Base-by-base conservation (phyloP, 2,797 vertebrate genomes). In the Heteromormyrus szaboi region DNA sequence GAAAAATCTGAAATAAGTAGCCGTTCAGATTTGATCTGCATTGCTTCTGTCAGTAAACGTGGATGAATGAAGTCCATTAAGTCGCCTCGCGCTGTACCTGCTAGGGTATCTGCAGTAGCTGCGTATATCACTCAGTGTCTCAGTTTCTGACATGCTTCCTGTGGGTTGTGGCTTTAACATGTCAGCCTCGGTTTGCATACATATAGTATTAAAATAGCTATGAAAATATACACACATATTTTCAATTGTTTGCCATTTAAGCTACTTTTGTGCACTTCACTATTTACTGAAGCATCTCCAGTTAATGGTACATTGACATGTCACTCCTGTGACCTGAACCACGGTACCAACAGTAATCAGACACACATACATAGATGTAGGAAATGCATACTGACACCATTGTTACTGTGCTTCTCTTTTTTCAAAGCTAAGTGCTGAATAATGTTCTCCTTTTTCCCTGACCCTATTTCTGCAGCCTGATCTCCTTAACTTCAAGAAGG, bases 401-500 rank as follows among this genome's bases (percentile, higher is more conserved):
- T 62, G 83, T 22, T 62, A 9, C 86, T 88, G 84, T 90, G n/a
- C 90, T 11, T 59, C 72, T 85, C 54, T 33, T 88, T 93, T 41
- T 46, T 87, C 11, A 19, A 19, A 51, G 81, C n/a, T 22, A 51
- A 84, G 19, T 48, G 3, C 22, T 51, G 81, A 84, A 25, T 25
- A 14, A 59, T 19, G 48, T 37, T 88, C 7, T 72, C 25, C 89
- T 85, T 33, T 90, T 11, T 92, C 90, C 90, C 85, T 89, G 37
- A 37, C 65, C 65, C 4, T 83, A n/a, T 83, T 48, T 50, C 91
- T 94, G 37, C 90, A 99, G 98, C 95, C 96, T 0, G 96, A 97
- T 90, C 94, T 95, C 88, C 95, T 96, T 88, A 96, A 95, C 94
- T 95, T 96, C 91, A 98, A 97, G 95, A 97, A 99, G 94, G 98